phyloP scores from a whole-genome alignment of 2,113 vertebrate species.

The Mustelus asterias region DNA sequence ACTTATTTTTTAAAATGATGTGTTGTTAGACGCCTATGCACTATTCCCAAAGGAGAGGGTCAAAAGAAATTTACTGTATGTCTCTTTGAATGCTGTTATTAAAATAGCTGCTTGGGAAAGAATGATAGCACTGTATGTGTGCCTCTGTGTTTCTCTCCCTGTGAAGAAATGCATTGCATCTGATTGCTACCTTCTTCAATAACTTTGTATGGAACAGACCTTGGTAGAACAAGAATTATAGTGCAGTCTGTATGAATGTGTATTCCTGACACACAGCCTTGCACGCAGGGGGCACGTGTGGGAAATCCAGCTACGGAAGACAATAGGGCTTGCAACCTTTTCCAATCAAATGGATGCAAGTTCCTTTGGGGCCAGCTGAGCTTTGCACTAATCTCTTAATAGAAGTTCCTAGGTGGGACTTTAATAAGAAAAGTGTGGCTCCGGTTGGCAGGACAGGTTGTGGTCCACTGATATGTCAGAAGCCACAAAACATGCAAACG shows the following conservation, averaged over 20 bases:
- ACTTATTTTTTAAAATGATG: not conserved
- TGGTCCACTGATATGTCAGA: not conserved
- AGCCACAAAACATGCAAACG: too few relatives aligned
- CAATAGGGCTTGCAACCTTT: not conserved
- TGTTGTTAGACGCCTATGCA: not conserved
- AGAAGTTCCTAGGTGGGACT: too few relatives aligned
- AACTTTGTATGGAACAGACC: not conserved
- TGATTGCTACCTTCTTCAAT: not conserved
- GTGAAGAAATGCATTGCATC: not conserved
- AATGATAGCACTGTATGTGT: not conserved
- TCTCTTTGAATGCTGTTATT: not conserved
- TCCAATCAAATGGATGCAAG: not conserved
- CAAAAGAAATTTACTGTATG: not conserved
- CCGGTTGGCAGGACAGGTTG: too few relatives aligned
- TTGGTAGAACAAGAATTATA: not conserved
- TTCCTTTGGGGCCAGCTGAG: not conserved
- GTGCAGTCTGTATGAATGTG: not conserved
- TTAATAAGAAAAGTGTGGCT: not conserved
- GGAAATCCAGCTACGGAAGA: not conserved
- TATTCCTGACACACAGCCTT: not conserved
- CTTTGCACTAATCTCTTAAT: not conserved
- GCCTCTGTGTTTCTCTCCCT: not conserved
- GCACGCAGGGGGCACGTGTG: not conserved
- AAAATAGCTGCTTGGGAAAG: not conserved
- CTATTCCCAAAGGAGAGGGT: not conserved